Evolutionary conservation across 2,113 vertebrate species (phyloP), one percentile per base, ranked within the genome.

Genomic region (Clinocottus analis): DNA sequence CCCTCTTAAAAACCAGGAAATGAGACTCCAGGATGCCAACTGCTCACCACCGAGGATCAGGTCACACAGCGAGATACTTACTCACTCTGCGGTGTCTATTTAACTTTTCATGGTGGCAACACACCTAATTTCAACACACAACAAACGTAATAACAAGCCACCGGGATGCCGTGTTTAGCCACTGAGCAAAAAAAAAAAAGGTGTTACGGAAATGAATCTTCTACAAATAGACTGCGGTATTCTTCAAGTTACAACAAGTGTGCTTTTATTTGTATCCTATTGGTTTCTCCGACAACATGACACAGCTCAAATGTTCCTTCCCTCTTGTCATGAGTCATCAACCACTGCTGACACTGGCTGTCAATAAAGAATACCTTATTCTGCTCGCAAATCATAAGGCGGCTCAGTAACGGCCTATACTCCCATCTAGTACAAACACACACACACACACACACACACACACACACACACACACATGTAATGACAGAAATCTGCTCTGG

Each of bases 1-100:
- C 79, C 80, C 89, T 87, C 90, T 91, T 89, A 78, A 92, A 90
- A 88, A 89, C 60, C 89, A 93, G 93, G 93, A 94, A 95, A 92
- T 86, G 83, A 91, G 83, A 85, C 80, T 92, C 77, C 91, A 91
- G 91, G 91, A 94, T 84, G 85, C 85, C 87, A 90, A 86, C 79
- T 83, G 88, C 78, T 90, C 66, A 72, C 60, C 82, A 72, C 65
- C 72, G 75, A 84, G 70, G 55, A 83, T 61, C 75, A 70, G 85
- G 79, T 85, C 67, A 77, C 66, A 80, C 72, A 49, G 62, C 13
- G 8, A 72, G 72, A 63, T 43, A 67, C 66, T 82, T 64, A 33
- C 63, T 89, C 71, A 47, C 53, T 68, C 55, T 47, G 56, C 14
- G 21, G 43, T 7, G 64, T 80, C 66, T 83, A 6, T 76, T 85